Conservation (phyloP, 2,113 vertebrate genomes). For the Tor tambroides region DNA sequence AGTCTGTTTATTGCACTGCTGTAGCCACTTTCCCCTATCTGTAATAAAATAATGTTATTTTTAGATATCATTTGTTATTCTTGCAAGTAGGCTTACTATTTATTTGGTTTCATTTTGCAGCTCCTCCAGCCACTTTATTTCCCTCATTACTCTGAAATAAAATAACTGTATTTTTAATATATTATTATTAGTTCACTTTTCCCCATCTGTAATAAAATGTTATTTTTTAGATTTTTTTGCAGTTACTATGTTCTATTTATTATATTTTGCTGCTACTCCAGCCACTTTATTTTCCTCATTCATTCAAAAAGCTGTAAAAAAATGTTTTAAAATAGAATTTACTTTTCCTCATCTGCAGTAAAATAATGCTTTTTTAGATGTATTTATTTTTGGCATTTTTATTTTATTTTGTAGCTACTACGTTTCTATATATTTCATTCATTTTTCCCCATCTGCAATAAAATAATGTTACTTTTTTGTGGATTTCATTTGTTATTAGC, state of each 20-base stretch:
- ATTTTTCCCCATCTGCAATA: not conserved
- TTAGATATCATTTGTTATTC: not conserved
- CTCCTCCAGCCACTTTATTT: not conserved
- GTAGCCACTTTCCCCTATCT: not conserved
- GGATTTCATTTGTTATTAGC: not conserved
- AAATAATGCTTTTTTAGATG: not conserved
- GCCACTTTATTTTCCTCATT: not conserved
- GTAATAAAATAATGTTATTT: not conserved
- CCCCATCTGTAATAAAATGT: too few relatives aligned
- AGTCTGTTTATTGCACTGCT: not conserved
- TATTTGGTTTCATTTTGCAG: not conserved
- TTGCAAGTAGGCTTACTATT: not conserved
- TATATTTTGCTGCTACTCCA: not conserved
- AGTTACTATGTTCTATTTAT: not conserved
- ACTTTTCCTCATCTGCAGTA: not conserved
- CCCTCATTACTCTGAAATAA: not conserved
- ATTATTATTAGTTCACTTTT: too few relatives aligned
- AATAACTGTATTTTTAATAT: too few relatives aligned
- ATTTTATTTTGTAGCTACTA: not conserved
- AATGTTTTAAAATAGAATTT: too few relatives aligned
- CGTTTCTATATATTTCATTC: not conserved
- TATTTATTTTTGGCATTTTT: not conserved
- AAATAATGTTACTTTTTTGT: not conserved
- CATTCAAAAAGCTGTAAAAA: too few relatives aligned
- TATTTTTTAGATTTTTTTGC: not conserved